A percentile compares a stretch with the other conserved stretches of the same genome.
Evolutionary conservation across 2,797 vertebrate species (phyloP).

Genomic region (Morus bassanus): DNA sequence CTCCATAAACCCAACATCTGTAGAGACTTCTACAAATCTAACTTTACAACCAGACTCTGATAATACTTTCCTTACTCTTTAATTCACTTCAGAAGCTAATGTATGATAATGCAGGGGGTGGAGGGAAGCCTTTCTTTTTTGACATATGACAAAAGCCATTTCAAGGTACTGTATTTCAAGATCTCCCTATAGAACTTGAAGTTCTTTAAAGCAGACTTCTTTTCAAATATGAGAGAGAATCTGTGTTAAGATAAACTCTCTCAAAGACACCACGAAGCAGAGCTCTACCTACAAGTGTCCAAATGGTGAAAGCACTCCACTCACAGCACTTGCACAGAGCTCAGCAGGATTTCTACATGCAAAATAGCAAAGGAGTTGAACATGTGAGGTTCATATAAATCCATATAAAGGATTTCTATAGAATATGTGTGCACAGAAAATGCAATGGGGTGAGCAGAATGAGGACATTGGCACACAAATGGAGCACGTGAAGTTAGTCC

Average conservation of each 20-base stretch:
- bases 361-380: not conserved
- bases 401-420: not conserved
- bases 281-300: not conserved
- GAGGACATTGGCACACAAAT: not conserved
- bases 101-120: not conserved
- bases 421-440: not conserved
- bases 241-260: not conserved
- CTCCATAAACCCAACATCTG: rapidly evolving
- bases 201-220: not conserved
- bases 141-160: not conserved
- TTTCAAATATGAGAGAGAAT: not conserved
- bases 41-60: not conserved
- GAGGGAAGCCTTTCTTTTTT: not conserved
- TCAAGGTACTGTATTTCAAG: not conserved
- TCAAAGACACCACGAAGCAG: not conserved
- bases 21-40: not conserved
- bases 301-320: not conserved
- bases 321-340: not conserved
- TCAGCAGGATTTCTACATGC: not conserved
- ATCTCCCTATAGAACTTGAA: not conserved
- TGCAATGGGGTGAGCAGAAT: not conserved
- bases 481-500: not conserved
- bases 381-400: not conserved
- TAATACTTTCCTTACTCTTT: not conserved
- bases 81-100: not conserved